Conservation (phyloP, 2,113 vertebrate species). For the Diphyllodes magnificus region DNA sequence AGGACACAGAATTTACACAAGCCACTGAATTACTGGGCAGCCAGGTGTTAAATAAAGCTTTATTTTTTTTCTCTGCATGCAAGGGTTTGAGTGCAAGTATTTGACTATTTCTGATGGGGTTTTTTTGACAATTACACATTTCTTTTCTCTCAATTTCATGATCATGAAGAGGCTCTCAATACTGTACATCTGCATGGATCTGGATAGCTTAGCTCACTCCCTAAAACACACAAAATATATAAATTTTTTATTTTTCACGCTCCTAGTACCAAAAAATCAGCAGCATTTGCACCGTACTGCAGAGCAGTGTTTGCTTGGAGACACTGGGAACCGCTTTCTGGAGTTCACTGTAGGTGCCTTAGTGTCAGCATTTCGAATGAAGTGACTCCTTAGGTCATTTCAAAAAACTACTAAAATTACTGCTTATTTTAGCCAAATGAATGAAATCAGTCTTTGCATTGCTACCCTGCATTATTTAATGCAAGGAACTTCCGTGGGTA, state of each 20-base stretch:
- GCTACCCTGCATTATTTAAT: background rate
- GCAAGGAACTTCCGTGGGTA: background rate
- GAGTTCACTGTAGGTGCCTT: background rate
- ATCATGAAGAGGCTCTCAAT: background rate
- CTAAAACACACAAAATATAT: background rate
- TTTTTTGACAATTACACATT: background rate
- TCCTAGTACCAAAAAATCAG: background rate
- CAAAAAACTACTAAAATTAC: background rate
- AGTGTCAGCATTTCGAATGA: background rate
- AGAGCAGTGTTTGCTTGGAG: background rate
- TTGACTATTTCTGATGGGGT: background rate
- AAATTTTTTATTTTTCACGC: background rate
- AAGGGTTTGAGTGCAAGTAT: background rate
- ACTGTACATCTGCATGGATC: background rate
- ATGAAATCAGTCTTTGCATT: background rate
- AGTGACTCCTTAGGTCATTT: background rate
- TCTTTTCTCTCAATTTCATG: background rate
- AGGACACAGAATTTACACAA: background rate
- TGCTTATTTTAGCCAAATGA: background rate
- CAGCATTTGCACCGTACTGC: background rate
- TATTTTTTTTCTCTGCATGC: background rate
- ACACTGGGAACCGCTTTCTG: background rate
- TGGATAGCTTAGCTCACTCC: background rate
- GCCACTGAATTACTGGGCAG: background rate
- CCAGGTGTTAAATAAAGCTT: background rate